Evolutionary conservation across 23 tunicate species (phyloP), one percentile per base, ranked within the genome.

Genomic region (Ascidia mentula): DNA sequence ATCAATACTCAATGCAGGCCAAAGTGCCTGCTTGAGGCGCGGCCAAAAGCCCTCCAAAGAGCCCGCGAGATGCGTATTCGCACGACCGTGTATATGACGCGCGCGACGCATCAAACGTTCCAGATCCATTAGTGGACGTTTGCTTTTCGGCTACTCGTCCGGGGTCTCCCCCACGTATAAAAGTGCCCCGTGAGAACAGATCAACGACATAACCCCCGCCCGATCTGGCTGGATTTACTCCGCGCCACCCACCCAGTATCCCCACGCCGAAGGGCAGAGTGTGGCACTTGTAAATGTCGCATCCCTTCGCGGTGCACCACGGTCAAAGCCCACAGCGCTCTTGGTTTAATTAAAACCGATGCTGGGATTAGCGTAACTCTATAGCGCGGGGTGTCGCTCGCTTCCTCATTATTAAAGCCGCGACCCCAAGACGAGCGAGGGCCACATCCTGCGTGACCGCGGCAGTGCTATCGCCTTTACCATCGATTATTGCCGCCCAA

Each of bases 401-500:
- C 24, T 53, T 53, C 65, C 65, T 53, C 65, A 53, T 53, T 53
- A 53, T 53, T n/a, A n/a, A n/a, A 53, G 7, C 65, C 24, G 13
- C 65, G 24, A 53, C 65, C 24, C 13, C 13, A 9, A 53, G 65
- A 53, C 65, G 24, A 53, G 13, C 65, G 65, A 26, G 24, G 65
- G 65, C 65, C 65, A 53, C 13, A 53, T 53, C 65, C 65, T 53
- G 28, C 65, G 65, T 53, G 65, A 53, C 65, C 65, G 65, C 24
- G 22, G 2, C 65, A 26, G 12, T 28, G 65, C 13, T 53, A 53
- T 53, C 65, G 65, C 65, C 65, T 6, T 53, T 53, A 53, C 22
- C 65, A 53, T 53, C 65, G 65, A 53, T 26, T 53, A 53, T 53
- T 53, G 65, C 65, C 65, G 65, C 65, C 22, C 65, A 53, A 53